These are phyloP conservation scores for Pluvianellus socialis DNA, from an alignment of 2,113 vertebrate species.

Conservation along the genomic window DNA sequence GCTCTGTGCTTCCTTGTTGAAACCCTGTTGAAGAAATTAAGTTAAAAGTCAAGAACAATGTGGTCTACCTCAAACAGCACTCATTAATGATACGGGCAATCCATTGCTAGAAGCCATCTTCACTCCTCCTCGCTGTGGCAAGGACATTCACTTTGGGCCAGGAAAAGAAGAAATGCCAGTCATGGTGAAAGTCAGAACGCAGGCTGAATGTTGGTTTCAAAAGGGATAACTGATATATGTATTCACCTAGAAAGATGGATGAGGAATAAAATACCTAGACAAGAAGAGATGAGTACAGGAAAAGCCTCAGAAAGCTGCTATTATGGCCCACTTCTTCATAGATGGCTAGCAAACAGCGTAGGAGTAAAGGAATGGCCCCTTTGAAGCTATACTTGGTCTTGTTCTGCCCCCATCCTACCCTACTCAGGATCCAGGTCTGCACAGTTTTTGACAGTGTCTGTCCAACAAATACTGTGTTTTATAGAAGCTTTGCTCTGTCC, in stretches of 20 bases:
- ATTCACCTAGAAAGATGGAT: background rate
- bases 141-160: background rate
- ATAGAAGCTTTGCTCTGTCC: background rate
- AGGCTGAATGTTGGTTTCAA: background rate
- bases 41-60: background rate
- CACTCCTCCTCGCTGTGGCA: background rate
- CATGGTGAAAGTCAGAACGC: background rate
- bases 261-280: background rate
- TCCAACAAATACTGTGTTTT: background rate
- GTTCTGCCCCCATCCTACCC: background rate
- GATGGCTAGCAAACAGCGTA: background rate
- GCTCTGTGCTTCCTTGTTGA: background rate
- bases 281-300: background rate
- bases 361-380: background rate
- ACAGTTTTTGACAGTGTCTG: background rate
- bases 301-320: background rate
- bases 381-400: background rate
- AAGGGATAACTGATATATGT: background rate
- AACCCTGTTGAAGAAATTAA: background rate
- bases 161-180: background rate
- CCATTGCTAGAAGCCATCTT: background rate
- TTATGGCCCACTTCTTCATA: rapidly evolving
- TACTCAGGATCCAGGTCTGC: background rate
- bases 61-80: background rate
- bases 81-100: background rate